Percentiles rank a stretch among this genome's conserved stretches.
Evolutionary conservation across 2,797 vertebrate genomes (phyloP).

Genomic region (Petrocephalus sullivani): DNA sequence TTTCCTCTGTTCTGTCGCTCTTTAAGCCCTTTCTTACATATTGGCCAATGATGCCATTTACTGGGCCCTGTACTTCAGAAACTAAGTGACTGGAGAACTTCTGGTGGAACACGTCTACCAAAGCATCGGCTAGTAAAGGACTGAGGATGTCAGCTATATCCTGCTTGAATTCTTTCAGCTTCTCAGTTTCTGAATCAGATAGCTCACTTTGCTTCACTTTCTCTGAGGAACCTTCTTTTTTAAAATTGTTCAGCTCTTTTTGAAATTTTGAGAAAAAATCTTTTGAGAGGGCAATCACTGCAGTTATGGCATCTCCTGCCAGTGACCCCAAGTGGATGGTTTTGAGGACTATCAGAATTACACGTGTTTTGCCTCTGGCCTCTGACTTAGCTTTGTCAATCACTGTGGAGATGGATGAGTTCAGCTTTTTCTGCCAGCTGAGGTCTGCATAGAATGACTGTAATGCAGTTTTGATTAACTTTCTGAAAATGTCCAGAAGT

Average conservation of each 20-base stretch:
- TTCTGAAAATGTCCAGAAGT: constrained; percentile 5
- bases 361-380: neutral
- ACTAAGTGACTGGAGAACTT: constrained; percentile 6
- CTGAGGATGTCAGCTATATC: neutral
- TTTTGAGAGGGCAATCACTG: neutral
- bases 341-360: neutral
- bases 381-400: neutral
- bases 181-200: neutral
- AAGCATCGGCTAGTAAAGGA: neutral
- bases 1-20: neutral
- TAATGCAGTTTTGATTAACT: neutral
- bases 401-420: neutral
- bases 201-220: neutral
- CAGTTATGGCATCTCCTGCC: neutral
- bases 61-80: neutral
- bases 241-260: neutral
- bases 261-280: neutral
- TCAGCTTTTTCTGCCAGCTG: neutral
- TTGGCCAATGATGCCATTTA: neutral
- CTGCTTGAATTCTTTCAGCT: neutral
- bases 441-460: constrained; percentile 12
- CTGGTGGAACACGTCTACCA: neutral
- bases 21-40: neutral
- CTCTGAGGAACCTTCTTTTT: neutral
- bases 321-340: neutral